Percentiles rank a stretch among this genome's conserved stretches.
Conservation (phyloP, 2,888 invertebrate genomes). For the Ferdinandea cuprea region DNA sequence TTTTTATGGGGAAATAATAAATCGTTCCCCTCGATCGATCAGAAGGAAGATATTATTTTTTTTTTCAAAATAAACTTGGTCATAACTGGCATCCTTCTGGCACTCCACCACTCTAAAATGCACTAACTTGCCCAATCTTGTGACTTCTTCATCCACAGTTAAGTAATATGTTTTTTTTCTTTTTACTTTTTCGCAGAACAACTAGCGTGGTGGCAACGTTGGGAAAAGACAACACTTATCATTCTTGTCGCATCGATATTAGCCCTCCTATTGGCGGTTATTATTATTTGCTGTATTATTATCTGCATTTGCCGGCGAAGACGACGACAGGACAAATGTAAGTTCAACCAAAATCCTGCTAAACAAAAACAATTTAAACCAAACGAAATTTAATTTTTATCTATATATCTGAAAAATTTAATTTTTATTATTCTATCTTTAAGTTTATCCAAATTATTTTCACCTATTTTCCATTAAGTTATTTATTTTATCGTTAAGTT, state of each 20-base stretch:
- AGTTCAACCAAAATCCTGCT: slow-evolving; percentile 76
- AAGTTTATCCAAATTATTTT: slow-evolving; percentile 48
- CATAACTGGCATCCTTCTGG: too few species aligned
- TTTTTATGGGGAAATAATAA: slow-evolving; percentile 21
- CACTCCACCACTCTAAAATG: too few species aligned
- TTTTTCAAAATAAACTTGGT: too few species aligned
- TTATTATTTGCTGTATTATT: slow-evolving; percentile 92
- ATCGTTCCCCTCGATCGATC: too few species aligned
- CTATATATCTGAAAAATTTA: too few species aligned
- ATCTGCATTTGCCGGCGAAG: slow-evolving; percentile 91
- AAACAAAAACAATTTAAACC: slow-evolving; percentile 1
- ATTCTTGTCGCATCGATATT: slow-evolving; percentile 89
- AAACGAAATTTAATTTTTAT: too few species aligned
- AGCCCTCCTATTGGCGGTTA: slow-evolving; percentile 87
- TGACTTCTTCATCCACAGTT: neutral
- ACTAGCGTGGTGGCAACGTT: slow-evolving; percentile 90
- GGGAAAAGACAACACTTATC: slow-evolving; percentile 91
- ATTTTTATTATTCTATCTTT: slow-evolving; percentile 33
- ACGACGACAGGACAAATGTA: slow-evolving; percentile 86
- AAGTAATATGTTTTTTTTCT: neutral
- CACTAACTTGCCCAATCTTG: too few species aligned
- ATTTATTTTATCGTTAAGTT: slow-evolving; percentile 34
- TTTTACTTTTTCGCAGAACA: slow-evolving; percentile 85
- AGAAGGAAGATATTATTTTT: too few species aligned
- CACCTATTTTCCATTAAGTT: slow-evolving; percentile 30